Percentiles rank a stretch among this genome's conserved stretches.
Conservation (phyloP, 1,140 invertebrate genomes). For the Stenopsyche tienmushanensis region DNA sequence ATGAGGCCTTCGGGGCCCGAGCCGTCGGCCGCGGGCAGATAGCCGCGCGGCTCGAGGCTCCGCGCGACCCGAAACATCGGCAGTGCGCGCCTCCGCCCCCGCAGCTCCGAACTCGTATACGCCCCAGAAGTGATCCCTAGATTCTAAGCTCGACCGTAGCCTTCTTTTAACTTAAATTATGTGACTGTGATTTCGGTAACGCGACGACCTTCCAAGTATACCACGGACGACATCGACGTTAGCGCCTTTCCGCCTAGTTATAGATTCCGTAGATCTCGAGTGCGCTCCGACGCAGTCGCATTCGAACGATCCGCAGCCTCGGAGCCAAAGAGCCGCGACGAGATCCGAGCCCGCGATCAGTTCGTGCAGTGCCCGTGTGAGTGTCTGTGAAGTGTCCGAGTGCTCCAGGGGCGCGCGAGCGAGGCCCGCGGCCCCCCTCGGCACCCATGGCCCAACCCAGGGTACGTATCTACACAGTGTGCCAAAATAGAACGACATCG, state of each 20-base stretch:
- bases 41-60: constrained; percentile 13
- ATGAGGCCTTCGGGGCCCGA: neutral
- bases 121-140: neutral
- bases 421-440: constrained; percentile 21
- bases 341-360: neutral
- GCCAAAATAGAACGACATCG: neutral
- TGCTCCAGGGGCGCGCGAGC: constrained; percentile 11
- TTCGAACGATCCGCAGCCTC: too few relatives aligned
- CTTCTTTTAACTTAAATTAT: neutral
- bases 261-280: too few relatives aligned
- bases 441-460: constrained; percentile 56
- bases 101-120: neutral
- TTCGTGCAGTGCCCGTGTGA: neutral
- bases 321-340: too few relatives aligned
- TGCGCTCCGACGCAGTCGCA: too few relatives aligned
- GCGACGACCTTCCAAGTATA: too few relatives aligned
- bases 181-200: neutral
- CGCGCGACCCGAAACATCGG: neutral
- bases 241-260: too few relatives aligned
- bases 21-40: constrained; percentile 17
- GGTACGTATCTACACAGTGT: constrained; percentile 49
- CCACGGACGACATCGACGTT: too few relatives aligned
- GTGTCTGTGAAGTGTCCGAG: constrained; percentile 23
- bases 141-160: neutral
- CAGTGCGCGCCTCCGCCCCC: neutral